Base-by-base conservation (phyloP, 2,888 invertebrate species). In the Eremobia ochroleuca region DNA sequence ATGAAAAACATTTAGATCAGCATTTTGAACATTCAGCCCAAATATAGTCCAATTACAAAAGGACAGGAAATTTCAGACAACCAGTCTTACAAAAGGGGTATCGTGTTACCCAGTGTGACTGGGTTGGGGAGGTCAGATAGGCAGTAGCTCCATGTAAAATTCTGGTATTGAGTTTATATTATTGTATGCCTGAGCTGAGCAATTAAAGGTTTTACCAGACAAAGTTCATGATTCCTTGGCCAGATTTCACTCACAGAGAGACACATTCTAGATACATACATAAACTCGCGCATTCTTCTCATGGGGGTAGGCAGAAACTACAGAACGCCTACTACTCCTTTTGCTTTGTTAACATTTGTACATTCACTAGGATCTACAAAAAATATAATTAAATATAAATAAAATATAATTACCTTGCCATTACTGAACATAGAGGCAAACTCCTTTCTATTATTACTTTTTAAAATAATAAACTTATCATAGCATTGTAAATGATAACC, bases 401-500 rank as follows among this genome's bases (percentile, higher is more conserved):
- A 21, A 28, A 25, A 4, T 11, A 21, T 75, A 77, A 11, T 77
- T 75, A 79, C 79, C 79, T 79, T 52, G 64, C 49, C 43, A 28
- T 65, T 74, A 9, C 34, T 31, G 64, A 81, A 58, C 81, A 74
- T 74, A 49, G 81, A 78, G 3, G 58, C 65, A 11, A 81, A 81
- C 28, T 79, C 81, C 49, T 79, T 65, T 75, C 49, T 81, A 15
- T 81, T 75, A 37, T 65, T 81, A 43, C 58, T 81, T 59, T 81
- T 79, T 21, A 79, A 59, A 58, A 59, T 9, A 21, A 65, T 52
- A 59, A 81, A 79, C 28, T 79, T 79, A 0, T 81, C 76, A 6
- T 49, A 79, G 15, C 79, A 79, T 21, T 75, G 81, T 5, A 75
- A 28, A 34, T 79, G 79, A 43, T 75, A 79, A 3, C 79, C 79